Percentiles rank a stretch among this genome's conserved stretches.
These are phyloP conservation scores for Chrysochloris asiatica DNA, from an alignment of 2,113 vertebrate species.

Conservation along the genomic window DNA sequence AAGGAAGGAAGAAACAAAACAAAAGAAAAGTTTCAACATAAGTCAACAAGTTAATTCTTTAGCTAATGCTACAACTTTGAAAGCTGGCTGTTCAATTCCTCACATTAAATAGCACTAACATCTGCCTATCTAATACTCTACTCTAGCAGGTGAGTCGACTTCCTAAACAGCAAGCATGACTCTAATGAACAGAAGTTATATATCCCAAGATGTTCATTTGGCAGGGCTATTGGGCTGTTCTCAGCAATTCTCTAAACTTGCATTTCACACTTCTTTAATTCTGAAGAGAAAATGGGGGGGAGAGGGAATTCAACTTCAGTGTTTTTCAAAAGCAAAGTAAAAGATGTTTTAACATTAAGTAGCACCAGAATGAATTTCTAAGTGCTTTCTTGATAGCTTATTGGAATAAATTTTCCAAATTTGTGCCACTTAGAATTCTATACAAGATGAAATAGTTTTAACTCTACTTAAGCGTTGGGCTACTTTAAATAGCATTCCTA, in stretches of 20 bases:
- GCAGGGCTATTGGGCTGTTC: constrained; percentile 52
- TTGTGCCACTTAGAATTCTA: not conserved
- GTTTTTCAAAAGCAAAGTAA: constrained; percentile 32
- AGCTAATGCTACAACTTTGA: not conserved
- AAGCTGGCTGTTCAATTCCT: not conserved
- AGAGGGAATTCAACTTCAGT: not conserved
- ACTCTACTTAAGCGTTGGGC: not conserved
- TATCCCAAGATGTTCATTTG: constrained; percentile 62
- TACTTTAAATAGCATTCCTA: not conserved
- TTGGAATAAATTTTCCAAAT: not conserved
- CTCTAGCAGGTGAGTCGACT: constrained; percentile 27
- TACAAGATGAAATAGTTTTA: not conserved
- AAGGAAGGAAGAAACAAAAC: no score
- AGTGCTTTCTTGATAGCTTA: not conserved
- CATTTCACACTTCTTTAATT: constrained; percentile 62
- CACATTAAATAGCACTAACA: not conserved
- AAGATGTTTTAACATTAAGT: constrained; percentile 33
- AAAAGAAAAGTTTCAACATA: not conserved
- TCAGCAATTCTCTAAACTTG: constrained; percentile 71
- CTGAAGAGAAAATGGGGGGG: constrained; percentile 17
- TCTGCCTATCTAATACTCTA: not conserved
- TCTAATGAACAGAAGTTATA: constrained; percentile 62
- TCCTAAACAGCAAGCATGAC: constrained; percentile 50
- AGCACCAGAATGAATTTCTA: constrained; percentile 36
- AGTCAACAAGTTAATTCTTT: not conserved